Percentiles rank a stretch among this genome's conserved stretches.
phyloP scores from a whole-genome alignment of 2,113 vertebrate species.

The Lates calcarifer region DNA sequence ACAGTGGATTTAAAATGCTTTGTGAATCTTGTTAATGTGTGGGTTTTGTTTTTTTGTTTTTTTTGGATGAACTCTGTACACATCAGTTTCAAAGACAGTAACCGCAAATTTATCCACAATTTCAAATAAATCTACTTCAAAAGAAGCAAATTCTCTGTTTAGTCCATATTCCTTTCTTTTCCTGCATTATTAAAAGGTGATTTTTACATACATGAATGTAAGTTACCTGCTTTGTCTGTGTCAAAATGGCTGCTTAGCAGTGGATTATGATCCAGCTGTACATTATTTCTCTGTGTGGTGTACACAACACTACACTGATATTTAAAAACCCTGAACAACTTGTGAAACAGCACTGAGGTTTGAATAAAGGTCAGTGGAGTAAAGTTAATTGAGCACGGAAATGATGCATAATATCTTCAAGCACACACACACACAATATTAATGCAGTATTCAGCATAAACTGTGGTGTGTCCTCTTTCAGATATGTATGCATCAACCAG shows the following conservation, averaged over 20 bases:
- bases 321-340: slow-evolving; percentile 35
- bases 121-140: slow-evolving; percentile 43
- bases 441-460: not conserved
- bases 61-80: slow-evolving; percentile 27
- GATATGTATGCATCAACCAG: not conserved
- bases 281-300: not conserved
- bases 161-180: not conserved
- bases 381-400: not conserved
- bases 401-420: not conserved
- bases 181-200: slow-evolving; percentile 14
- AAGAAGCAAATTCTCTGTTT: not conserved
- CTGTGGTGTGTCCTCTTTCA: slow-evolving; percentile 4
- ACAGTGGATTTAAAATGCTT: slow-evolving; percentile 32
- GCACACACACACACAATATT: too few species aligned
- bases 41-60: too few species aligned
- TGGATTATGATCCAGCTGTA: not conserved
- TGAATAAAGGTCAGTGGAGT: slow-evolving; percentile 18
- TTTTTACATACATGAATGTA: not conserved
- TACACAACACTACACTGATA: not conserved
- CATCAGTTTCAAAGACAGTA: not conserved
- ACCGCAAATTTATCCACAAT: slow-evolving; percentile 13
- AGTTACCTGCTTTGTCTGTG: not conserved
- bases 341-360: slow-evolving; percentile 16
- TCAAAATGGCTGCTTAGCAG: not conserved
- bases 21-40: slow-evolving; percentile 7